Conservation (phyloP, 2,113 vertebrate genomes). For the Pomatostomus ruficeps region DNA sequence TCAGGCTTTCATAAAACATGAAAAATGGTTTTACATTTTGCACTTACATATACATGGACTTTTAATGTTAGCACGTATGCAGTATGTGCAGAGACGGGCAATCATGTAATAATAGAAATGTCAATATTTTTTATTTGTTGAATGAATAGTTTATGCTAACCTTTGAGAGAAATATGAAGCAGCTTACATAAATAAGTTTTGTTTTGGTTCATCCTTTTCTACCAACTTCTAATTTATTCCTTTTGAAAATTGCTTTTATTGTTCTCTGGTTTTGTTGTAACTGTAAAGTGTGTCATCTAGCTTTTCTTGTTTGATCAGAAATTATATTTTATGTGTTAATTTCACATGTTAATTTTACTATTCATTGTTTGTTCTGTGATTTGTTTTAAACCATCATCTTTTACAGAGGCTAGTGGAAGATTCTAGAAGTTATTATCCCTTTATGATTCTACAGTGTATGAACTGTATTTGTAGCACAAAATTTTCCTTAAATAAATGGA, state of each 20-base stretch:
- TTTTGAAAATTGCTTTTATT: background rate
- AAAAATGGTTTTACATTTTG: conserved; percentile 2
- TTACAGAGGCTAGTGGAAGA: background rate
- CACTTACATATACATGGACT: background rate
- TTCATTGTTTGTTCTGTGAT: conserved; percentile 13
- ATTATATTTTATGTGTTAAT: conserved; percentile 2
- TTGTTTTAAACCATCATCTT: conserved; percentile 57
- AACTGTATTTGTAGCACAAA: conserved; percentile 54
- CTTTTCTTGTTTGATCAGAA: conserved; percentile 26
- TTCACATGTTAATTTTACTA: conserved; percentile 1
- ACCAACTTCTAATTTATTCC: conserved; percentile 14
- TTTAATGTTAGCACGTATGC: background rate
- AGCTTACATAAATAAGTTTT: background rate
- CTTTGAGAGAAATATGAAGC: background rate
- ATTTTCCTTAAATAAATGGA: conserved; percentile 57
- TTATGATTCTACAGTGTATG: conserved; percentile 12
- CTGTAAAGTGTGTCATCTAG: background rate
- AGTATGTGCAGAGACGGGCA: background rate
- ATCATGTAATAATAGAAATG: background rate
- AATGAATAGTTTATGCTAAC: conserved; percentile 3
- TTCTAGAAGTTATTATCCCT: conserved; percentile 16
- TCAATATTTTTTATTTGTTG: background rate
- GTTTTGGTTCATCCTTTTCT: background rate
- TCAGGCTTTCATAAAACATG: background rate
- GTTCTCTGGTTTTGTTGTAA: background rate